Percentiles rank a stretch among this genome's conserved stretches.
These are phyloP conservation scores for Andrena dorsata DNA, from an alignment of 2,888 invertebrate species.

Conservation along the genomic window DNA sequence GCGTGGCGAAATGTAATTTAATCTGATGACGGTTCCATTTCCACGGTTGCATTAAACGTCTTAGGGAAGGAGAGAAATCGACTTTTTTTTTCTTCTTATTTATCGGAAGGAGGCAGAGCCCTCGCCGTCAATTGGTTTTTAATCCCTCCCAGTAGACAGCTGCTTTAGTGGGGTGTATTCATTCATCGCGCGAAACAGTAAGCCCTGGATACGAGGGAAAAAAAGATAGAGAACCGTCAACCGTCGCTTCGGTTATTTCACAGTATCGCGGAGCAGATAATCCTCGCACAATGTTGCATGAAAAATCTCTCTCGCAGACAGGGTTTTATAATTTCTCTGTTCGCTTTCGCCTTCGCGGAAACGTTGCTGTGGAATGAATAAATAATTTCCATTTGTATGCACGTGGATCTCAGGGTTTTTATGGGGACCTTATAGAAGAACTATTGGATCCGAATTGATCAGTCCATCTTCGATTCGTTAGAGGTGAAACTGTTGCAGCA, in stretches of 20 bases:
- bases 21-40: neutral
- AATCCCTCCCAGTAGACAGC: constrained; percentile 33
- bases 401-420: neutral
- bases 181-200: constrained; percentile 37
- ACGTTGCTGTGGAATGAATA: neutral
- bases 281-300: constrained; percentile 4
- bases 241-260: constrained; percentile 27
- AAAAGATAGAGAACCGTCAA: constrained; percentile 25
- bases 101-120: neutral
- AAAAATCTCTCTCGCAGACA: neutral
- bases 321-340: constrained; percentile 5
- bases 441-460: neutral
- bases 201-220: constrained; percentile 32
- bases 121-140: constrained; percentile 33
- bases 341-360: neutral
- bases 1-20: constrained; percentile 1
- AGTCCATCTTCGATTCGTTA: neutral
- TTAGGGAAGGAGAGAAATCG: constrained; percentile 12
- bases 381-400: neutral
- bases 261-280: constrained; percentile 24
- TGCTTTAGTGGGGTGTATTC: constrained; percentile 30
- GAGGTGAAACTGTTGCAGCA: neutral
- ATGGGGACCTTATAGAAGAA: neutral
- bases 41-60: neutral
- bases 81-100: constrained; percentile 24